phyloP scores from a whole-genome alignment of 2,888 invertebrate genomes.

The Thera britannica region DNA sequence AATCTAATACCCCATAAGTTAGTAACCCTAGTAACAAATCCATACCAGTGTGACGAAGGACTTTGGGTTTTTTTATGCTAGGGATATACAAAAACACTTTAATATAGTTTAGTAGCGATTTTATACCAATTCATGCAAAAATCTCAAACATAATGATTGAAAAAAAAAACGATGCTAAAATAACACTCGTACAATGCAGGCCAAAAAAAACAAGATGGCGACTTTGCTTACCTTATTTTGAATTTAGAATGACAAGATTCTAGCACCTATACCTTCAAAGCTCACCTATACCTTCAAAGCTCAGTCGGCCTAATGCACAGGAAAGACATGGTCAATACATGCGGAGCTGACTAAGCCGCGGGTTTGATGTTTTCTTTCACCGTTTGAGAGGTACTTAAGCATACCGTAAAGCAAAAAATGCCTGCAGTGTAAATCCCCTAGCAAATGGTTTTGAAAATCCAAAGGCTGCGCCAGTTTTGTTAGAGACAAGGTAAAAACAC shows the following conservation, averaged over 20 bases:
- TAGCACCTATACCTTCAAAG: too few species aligned
- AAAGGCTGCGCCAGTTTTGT: conserved; percentile 18
- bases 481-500: conserved; percentile 1
- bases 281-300: neutral
- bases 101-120: too few species aligned
- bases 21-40: too few species aligned
- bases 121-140: neutral
- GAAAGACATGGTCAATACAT: neutral
- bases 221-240: neutral
- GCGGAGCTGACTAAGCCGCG: neutral
- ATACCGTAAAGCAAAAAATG: too few species aligned
- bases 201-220: neutral
- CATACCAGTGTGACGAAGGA: neutral
- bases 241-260: neutral
- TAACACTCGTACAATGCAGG: neutral
- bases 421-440: too few species aligned
- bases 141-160: neutral
- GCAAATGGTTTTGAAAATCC: neutral
- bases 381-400: too few species aligned
- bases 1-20: neutral
- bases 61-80: neutral
- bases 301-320: neutral
- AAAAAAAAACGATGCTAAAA: neutral
- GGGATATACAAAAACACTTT: neutral
- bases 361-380: neutral